A percentile compares a stretch with the other conserved stretches of the same genome.
These are phyloP conservation scores for Macroteleia sp. DNA, from an alignment of 2,888 invertebrate species.

Conservation along the genomic window DNA sequence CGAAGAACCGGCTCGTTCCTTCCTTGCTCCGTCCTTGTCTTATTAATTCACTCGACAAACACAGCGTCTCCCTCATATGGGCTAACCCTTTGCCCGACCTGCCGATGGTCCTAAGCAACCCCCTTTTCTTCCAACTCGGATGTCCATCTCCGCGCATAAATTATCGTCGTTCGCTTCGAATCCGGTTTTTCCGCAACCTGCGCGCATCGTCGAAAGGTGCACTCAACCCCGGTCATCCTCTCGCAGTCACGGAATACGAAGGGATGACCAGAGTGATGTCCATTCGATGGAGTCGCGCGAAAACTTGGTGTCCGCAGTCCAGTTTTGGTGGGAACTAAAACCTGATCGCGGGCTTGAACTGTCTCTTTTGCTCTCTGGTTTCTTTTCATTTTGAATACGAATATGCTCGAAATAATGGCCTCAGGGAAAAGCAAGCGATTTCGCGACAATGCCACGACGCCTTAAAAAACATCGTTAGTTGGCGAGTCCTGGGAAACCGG, in stretches of 20 bases:
- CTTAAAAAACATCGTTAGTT: conserved; percentile 55
- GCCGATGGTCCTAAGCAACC: conserved; percentile 44
- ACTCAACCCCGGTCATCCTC: conserved; percentile 54
- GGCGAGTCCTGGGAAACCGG: conserved; percentile 76
- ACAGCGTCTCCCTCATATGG: conserved; percentile 32
- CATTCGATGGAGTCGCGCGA: conserved; percentile 68
- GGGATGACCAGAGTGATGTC: conserved; percentile 76
- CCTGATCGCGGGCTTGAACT: conserved; percentile 77
- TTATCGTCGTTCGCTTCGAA: conserved; percentile 60
- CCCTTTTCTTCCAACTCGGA: conserved; percentile 36
- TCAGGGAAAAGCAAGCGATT: conserved; percentile 13
- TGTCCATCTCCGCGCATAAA: conserved; percentile 64
- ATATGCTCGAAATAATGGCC: conserved; percentile 29
- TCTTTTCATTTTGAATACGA: conserved; percentile 32
- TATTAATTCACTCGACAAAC: background rate
- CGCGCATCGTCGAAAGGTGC: conserved; percentile 57
- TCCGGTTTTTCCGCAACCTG: conserved; percentile 73
- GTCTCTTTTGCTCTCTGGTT: background rate
- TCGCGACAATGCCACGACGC: conserved; percentile 36
- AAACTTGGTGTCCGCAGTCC: conserved; percentile 55
- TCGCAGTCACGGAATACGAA: conserved; percentile 59
- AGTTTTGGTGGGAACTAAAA: conserved; percentile 82
- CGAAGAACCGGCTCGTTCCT: conserved; percentile 67
- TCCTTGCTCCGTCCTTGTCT: conserved; percentile 60
- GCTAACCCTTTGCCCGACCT: conserved; percentile 67